Base-by-base conservation (phyloP, 2,113 vertebrate species). In the Hemicordylus capensis region DNA sequence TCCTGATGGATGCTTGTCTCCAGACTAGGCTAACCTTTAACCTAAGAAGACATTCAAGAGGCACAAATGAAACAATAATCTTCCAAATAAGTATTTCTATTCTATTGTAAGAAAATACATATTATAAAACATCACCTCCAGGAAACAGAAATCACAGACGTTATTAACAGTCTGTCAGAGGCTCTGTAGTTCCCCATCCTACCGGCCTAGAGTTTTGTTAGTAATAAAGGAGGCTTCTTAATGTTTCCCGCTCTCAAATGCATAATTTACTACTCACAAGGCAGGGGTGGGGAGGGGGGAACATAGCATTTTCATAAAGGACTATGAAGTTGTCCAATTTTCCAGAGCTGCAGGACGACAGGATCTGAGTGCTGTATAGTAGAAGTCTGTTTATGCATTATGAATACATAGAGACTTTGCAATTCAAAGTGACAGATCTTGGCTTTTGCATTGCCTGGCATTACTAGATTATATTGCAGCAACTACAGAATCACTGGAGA, bases 231-330 rank as follows among this genome's bases (percentile, higher is more conserved):
- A 90, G 74, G 90, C 86, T 87, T 95, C 91, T 93, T 95, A 90
- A 94, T 96, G 96, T 94, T 96, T 96, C 93, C 93, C 93, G 90
- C 90, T 95, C 90, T 92, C 76, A 76, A 90, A 96, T 96, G 96
- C 96, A 95, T 96, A 95, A 97, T 97, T 97, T 95, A 93, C 95
- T 95, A 92, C 88, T 95, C 93, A 90, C 95, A 95, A 96, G 91
- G 92, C 93, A 90, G 87, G 66, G 4, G 94, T 91, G 89, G n/a
- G 31, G 56, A 61, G 44, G 46, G 56, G 54, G 93, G 88, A 91
- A 93, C 88, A 94, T 90, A 94, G 92, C 90, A 94, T 96, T 97
- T 96, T 96, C 95, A 96, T 96, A 96, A 96, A 95, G 93, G 92
- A 81, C 92, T 95, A 89, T 85, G 92, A 95, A 95, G 95, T 94